These are phyloP conservation scores for Pheosia gnoma DNA, from an alignment of 2,888 invertebrate species.

Conservation along the genomic window DNA sequence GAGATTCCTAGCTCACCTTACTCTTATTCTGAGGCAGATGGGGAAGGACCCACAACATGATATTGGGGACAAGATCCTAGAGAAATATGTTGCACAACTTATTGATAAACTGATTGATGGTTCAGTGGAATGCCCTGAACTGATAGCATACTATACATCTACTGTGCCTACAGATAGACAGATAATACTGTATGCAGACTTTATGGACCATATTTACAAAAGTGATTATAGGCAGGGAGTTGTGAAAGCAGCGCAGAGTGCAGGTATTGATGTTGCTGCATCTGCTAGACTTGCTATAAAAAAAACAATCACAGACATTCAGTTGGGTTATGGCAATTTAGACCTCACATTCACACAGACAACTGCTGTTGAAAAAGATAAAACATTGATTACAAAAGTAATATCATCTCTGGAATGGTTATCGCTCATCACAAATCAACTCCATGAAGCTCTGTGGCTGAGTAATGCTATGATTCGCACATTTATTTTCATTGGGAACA, in stretches of 20 bases:
- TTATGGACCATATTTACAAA: slow-evolving; percentile 87
- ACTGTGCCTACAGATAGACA: slow-evolving; percentile 86
- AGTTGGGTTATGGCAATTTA: slow-evolving; percentile 74
- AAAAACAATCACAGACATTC: slow-evolving; percentile 82
- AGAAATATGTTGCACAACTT: slow-evolving; percentile 88
- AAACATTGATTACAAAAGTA: slow-evolving; percentile 68
- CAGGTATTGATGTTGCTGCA: slow-evolving; percentile 91
- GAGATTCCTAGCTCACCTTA: slow-evolving; percentile 93
- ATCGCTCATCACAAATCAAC: slow-evolving; percentile 89
- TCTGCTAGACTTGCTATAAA: slow-evolving; percentile 94
- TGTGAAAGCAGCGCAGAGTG: slow-evolving; percentile 88
- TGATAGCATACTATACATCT: slow-evolving; percentile 94
- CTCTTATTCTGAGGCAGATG: slow-evolving; percentile 91
- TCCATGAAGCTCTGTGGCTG: slow-evolving; percentile 92
- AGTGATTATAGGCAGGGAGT: slow-evolving; percentile 87
- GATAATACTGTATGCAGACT: slow-evolving; percentile 86
- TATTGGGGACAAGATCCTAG: slow-evolving; percentile 89
- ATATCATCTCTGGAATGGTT: slow-evolving; percentile 92
- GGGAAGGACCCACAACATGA: slow-evolving; percentile 89
- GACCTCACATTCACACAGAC: slow-evolving; percentile 86
- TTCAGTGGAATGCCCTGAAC: slow-evolving; percentile 87
- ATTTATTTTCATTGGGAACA: slow-evolving; percentile 92
- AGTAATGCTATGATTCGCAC: slow-evolving; percentile 94
- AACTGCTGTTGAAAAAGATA: slow-evolving; percentile 85
- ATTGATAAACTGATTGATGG: slow-evolving; percentile 82